A percentile compares a stretch with the other conserved stretches of the same genome.
Conservation (phyloP, 1,140 invertebrate genomes). For the Anastrepha obliqua region DNA sequence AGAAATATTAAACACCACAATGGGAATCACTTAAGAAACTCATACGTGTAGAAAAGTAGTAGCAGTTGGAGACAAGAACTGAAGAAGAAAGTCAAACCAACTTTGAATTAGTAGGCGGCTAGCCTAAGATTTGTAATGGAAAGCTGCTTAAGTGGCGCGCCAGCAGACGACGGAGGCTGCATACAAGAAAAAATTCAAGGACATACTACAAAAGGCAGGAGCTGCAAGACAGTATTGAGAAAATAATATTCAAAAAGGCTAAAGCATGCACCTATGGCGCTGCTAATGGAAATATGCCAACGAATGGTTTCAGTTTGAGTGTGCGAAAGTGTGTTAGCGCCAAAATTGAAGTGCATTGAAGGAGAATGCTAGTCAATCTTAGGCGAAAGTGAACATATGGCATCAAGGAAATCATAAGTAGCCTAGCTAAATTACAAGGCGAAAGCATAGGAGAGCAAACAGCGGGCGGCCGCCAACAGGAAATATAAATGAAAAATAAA, state of each 20-base stretch:
- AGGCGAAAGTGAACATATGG: not conserved
- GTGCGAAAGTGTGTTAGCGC: not conserved
- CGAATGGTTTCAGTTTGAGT: not conserved
- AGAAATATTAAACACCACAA: not conserved
- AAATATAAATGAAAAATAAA: not conserved
- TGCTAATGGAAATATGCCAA: not conserved
- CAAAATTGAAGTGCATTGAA: not conserved
- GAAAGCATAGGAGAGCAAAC: not conserved
- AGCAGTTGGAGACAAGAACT: not conserved
- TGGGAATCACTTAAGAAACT: not conserved
- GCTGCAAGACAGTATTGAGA: too few species aligned
- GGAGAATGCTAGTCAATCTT: not conserved
- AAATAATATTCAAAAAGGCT: too few species aligned
- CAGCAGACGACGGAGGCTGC: not conserved
- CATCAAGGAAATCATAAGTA: not conserved
- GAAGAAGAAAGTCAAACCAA: not conserved
- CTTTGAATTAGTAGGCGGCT: not conserved
- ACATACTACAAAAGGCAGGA: not conserved
- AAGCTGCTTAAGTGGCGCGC: constrained; percentile 11
- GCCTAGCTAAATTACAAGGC: too few species aligned
- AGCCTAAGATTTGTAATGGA: not conserved
- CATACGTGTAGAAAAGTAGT: not conserved
- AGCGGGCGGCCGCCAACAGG: not conserved
- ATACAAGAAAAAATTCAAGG: not conserved
- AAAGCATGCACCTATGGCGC: too few species aligned